Conservation (phyloP, 2,797 vertebrate species). For the Esox lucius region DNA sequence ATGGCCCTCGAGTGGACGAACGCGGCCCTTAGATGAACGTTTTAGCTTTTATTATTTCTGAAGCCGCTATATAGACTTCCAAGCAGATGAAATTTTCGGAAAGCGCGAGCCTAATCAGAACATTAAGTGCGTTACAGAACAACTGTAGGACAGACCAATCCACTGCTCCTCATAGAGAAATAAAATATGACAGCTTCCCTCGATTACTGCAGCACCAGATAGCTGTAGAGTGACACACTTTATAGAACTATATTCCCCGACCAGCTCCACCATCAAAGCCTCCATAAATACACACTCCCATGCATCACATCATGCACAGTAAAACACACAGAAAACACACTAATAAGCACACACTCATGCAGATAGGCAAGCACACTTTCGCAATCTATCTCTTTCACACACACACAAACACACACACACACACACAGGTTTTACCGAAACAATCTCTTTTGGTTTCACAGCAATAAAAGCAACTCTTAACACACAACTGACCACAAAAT, state of each 20-base stretch:
- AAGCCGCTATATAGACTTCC: background rate
- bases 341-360: constrained; percentile 50
- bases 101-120: background rate
- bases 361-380: constrained; percentile 52
- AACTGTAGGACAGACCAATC: background rate
- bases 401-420: constrained; percentile 30
- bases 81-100: background rate
- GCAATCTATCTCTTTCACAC: background rate
- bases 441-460: constrained; percentile 9
- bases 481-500: background rate
- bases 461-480: background rate
- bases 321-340: constrained; percentile 28
- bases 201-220: constrained; percentile 31
- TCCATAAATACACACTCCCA: constrained; percentile 54
- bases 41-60: background rate
- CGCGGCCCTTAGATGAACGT: background rate
- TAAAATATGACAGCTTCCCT: constrained; percentile 39
- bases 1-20: background rate
- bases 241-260: constrained; percentile 50
- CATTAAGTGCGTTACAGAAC: background rate
- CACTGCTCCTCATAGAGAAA: constrained; percentile 23
- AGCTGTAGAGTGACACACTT: constrained; percentile 45
- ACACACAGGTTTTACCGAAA: constrained; percentile 27
- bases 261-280: constrained; percentile 63
- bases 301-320: constrained; percentile 22